Evolutionary conservation across 2,113 vertebrate genomes (phyloP).

Genomic region (Peromyscus leucopus): DNA sequence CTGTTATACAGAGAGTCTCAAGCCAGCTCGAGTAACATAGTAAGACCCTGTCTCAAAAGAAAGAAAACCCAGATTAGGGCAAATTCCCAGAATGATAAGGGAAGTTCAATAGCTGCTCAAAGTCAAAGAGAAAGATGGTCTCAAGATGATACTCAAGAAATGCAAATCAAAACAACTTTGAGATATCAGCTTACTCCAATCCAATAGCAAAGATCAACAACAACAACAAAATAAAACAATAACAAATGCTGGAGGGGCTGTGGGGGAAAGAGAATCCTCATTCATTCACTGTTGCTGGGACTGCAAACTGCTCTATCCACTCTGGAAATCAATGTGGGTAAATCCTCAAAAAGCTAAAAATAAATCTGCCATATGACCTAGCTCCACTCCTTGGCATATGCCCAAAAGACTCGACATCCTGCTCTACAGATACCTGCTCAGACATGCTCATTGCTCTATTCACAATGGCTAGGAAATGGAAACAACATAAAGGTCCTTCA

Average conservation of each 20-base stretch:
- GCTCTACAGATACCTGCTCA: background rate
- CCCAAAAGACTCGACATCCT: no score
- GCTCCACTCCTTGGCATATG: background rate
- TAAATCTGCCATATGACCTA: background rate
- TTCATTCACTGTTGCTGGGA: background rate
- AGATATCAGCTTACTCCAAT: background rate
- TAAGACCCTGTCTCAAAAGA: background rate
- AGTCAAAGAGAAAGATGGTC: background rate
- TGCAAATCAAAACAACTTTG: background rate
- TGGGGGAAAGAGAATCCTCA: background rate
- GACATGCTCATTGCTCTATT: background rate
- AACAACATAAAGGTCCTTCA: background rate
- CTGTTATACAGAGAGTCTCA: background rate
- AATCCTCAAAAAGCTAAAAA: background rate
- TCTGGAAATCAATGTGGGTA: background rate
- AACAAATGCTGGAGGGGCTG: background rate
- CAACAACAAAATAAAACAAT: background rate
- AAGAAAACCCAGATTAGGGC: background rate
- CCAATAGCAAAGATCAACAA: background rate
- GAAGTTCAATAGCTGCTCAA: slow-evolving; percentile 39
- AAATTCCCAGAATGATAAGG: slow-evolving; percentile 34
- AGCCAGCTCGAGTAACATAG: background rate
- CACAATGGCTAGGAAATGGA: background rate
- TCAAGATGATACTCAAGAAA: background rate
- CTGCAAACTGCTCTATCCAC: background rate